Base-by-base conservation (phyloP, 2,888 invertebrate genomes). In the Chirona hameri region DNA sequence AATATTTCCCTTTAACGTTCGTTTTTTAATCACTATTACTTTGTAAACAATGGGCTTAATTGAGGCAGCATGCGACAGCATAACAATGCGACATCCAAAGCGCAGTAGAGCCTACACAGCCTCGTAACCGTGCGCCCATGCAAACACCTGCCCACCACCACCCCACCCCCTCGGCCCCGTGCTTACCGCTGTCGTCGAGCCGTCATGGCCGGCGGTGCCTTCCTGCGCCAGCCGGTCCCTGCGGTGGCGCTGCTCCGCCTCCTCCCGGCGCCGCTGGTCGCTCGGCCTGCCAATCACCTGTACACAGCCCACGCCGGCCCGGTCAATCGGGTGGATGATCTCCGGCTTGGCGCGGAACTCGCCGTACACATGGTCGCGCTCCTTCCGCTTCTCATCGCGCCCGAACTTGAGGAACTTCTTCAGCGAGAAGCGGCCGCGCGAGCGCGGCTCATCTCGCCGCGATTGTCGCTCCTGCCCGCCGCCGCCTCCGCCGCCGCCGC, bases 311-410 rank as follows among this genome's bases (percentile, higher is more conserved):
- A 93, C 92, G 55, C 94, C 94, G 87, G 95, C 95, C 83, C 95
- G 91, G 86, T 96, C 95, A 86, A 94, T 90, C 24, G 96, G 96
- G 90, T 96, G 96, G 84, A 96, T 95, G 85, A 96, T 96, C 84
- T 95, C 94, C 46, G 95, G 90, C 27, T 94, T 91, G 4, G 93
- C 86, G 91, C 91, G 14, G 91, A 83, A 81, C 85, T 82, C 82
- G 84, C 83, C 52, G 81, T 80, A 48, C 60, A 82, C 65, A 39
- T 46, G 46, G 76, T 76, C 76, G 81, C 83, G 82, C 69, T 84
- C 91, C n/a, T 83, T 81, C 29, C 84, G 91, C 55, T 92, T 89
- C 86, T 93, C 93, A 87, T 93, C 93, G 83, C 91, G 91, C 5
- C 91, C 76, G 46, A 76, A 76, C 76, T 76, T 76, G 76, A 76